phyloP scores from a whole-genome alignment of 2,797 vertebrate genomes.

The Chloroceryle inda region DNA sequence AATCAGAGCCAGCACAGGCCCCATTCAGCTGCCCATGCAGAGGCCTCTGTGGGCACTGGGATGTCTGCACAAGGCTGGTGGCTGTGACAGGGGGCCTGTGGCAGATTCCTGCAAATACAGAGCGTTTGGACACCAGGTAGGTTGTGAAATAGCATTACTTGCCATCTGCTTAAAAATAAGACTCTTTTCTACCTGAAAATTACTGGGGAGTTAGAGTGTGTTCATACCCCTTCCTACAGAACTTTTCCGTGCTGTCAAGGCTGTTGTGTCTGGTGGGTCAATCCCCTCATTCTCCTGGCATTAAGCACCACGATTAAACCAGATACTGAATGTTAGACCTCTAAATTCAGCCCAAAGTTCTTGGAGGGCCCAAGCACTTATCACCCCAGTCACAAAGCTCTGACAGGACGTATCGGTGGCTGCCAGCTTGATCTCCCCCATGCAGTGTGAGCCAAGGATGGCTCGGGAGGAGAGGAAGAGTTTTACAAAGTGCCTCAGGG shows the following conservation, averaged over 20 bases:
- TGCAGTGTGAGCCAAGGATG: neutral
- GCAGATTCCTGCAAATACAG: neutral
- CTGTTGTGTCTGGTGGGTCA: fast-evolving
- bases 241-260: neutral
- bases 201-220: neutral
- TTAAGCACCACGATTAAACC: neutral
- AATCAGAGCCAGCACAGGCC: fast-evolving
- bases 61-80: neutral
- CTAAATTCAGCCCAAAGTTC: neutral
- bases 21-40: neutral
- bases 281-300: neutral
- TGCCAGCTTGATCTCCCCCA: neutral
- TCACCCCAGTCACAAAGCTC: neutral
- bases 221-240: neutral
- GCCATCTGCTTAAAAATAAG: neutral
- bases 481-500: neutral
- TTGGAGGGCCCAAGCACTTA: neutral
- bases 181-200: neutral
- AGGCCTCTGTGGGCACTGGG: neutral
- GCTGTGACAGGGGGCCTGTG: neutral
- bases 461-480: neutral
- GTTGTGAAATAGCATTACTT: neutral
- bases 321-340: neutral
- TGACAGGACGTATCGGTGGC: neutral
- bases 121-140: neutral